A percentile compares a stretch with the other conserved stretches of the same genome.
These are phyloP conservation scores for Tholera decimalis DNA, from an alignment of 2,888 invertebrate genomes.

Conservation along the genomic window DNA sequence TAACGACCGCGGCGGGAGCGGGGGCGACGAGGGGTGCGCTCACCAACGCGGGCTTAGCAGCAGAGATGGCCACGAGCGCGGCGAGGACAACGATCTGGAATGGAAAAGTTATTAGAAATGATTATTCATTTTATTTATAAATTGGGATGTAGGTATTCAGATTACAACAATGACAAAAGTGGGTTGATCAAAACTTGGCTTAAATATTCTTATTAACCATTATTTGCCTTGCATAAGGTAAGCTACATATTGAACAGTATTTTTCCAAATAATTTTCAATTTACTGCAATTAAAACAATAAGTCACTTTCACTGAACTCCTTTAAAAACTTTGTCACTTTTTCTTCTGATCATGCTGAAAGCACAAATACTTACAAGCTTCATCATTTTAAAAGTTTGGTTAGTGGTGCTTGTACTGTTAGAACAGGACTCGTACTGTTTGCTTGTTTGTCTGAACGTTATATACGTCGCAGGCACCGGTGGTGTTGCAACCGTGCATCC, in stretches of 20 bases:
- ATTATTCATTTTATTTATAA: no score
- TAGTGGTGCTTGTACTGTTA: slow-evolving; percentile 74
- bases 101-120: background rate
- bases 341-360: background rate
- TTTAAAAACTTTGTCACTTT: no score
- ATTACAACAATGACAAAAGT: no score
- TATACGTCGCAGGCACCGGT: slow-evolving; percentile 74
- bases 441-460: slow-evolving; percentile 71
- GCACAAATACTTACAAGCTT: slow-evolving; percentile 82
- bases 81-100: slow-evolving; percentile 81
- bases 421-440: slow-evolving; percentile 77
- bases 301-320: no score
- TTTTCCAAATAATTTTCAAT: no score
- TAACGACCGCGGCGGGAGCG: slow-evolving; percentile 89
- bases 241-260: no score
- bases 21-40: slow-evolving; percentile 81
- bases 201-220: no score
- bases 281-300: no score
- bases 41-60: slow-evolving; percentile 81
- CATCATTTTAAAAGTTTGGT: slow-evolving; percentile 82
- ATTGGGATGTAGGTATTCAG: no score
- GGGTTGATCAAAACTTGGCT: no score
- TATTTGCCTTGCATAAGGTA: no score
- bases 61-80: slow-evolving; percentile 81
- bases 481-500: slow-evolving; percentile 77